These are phyloP conservation scores for Oryzias javanicus DNA, from an alignment of 2,113 vertebrate genomes.

Conservation along the genomic window DNA sequence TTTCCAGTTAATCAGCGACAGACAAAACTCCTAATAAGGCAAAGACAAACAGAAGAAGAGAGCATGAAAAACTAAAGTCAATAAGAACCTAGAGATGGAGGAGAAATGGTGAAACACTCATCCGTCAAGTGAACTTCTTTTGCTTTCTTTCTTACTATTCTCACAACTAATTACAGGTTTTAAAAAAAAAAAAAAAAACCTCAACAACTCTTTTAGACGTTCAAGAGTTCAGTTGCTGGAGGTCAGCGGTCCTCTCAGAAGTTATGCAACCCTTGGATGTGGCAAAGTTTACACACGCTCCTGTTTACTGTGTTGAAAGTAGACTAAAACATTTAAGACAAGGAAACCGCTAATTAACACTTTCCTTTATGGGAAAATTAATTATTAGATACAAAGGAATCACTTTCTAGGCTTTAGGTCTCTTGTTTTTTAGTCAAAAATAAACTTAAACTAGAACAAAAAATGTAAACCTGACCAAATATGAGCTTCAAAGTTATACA, in stretches of 20 bases:
- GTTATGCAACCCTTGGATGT: slow-evolving; percentile 22
- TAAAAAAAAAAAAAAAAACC: not conserved
- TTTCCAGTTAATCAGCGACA: slow-evolving; percentile 45
- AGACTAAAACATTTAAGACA: not conserved
- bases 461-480: too few species aligned
- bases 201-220: not conserved
- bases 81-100: not conserved
- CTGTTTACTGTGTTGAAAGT: not conserved
- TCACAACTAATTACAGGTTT: too few species aligned
- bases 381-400: too few species aligned
- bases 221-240: slow-evolving; percentile 15
- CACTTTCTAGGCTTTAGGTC: too few species aligned
- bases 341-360: not conserved
- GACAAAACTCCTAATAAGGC: too few species aligned
- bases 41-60: not conserved
- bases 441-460: too few species aligned
- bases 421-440: too few species aligned
- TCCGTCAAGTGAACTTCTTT: too few species aligned
- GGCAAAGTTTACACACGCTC: slow-evolving; percentile 5
- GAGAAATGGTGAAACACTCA: not conserved
- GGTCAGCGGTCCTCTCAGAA: slow-evolving; percentile 9
- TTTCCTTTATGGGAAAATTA: not conserved
- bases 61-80: not conserved
- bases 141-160: too few species aligned
- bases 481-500: too few species aligned